phyloP scores from a whole-genome alignment of 2,888 invertebrate genomes.

The Apomyelois bistriatella region DNA sequence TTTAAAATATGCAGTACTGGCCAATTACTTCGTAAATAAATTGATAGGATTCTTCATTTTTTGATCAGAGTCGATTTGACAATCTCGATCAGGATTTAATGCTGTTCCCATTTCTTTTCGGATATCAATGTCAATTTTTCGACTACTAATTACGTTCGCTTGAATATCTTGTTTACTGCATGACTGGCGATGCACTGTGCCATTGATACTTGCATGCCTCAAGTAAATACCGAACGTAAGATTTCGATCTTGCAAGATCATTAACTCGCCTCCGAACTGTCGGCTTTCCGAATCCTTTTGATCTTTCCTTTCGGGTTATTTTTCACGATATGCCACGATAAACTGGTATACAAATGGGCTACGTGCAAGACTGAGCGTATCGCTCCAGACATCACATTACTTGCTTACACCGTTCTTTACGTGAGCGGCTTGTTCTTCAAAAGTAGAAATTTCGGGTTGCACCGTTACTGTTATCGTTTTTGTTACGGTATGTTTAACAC shows the following conservation, averaged over 20 bases:
- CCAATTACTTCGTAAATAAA: background rate
- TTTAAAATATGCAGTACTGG: background rate
- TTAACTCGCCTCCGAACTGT: slow-evolving; percentile 18
- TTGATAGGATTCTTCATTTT: background rate
- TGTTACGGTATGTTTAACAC: background rate
- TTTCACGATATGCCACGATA: slow-evolving; percentile 38
- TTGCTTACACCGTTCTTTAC: background rate
- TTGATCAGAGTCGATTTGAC: background rate
- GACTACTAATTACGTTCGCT: slow-evolving; percentile 3
- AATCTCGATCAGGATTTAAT: background rate
- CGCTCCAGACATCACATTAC: slow-evolving; percentile 6
- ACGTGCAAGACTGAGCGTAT: slow-evolving; percentile 23
- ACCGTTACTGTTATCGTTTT: slow-evolving; percentile 2
- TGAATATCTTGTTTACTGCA: slow-evolving; percentile 17
- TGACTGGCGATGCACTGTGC: slow-evolving; percentile 6
- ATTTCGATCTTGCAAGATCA: slow-evolving; percentile 14
- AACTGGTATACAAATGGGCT: slow-evolving; percentile 25
- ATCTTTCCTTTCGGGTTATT: slow-evolving; percentile 33
- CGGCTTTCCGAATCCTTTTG: slow-evolving; percentile 37
- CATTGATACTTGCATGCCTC: slow-evolving; percentile 7
- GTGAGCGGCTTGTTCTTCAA: slow-evolving; percentile 3
- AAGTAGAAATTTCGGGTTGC: slow-evolving; percentile 1
- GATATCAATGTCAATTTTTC: slow-evolving; percentile 1
- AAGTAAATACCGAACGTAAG: slow-evolving; percentile 1
- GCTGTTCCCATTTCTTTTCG: background rate